A percentile compares a stretch with the other conserved stretches of the same genome.
Conservation (phyloP, 2,888 invertebrate species). For the Vanessa cardui region DNA sequence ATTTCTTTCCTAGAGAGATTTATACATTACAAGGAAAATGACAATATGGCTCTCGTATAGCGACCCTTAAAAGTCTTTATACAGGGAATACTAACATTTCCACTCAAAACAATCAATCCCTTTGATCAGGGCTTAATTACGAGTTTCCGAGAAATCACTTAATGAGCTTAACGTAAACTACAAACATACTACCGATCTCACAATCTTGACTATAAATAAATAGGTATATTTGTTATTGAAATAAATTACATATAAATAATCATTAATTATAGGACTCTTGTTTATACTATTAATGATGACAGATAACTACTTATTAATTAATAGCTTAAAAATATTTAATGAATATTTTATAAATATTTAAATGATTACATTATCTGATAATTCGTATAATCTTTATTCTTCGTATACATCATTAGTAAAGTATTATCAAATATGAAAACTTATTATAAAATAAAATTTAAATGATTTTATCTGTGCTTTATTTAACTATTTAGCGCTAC, state of each 20-base stretch:
- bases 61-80: constrained; percentile 46
- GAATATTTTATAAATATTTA: not conserved
- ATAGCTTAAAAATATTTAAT: not conserved
- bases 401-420: too few species aligned
- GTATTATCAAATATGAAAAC: too few species aligned
- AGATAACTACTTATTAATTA: not conserved
- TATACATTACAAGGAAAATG: constrained; percentile 28
- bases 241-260: not conserved
- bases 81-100: constrained; percentile 54
- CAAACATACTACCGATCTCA: constrained; percentile 27
- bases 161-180: constrained; percentile 65
- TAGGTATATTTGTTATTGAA: constrained; percentile 10
- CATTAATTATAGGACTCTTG: not conserved
- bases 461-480: not conserved
- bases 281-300: not conserved
- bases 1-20: constrained; percentile 11
- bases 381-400: too few species aligned
- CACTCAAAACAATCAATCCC: constrained; percentile 67
- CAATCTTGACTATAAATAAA: constrained; percentile 28
- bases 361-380: not conserved
- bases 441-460: too few species aligned
- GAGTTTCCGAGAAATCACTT: constrained; percentile 70
- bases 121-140: constrained; percentile 74
- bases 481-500: not conserved
- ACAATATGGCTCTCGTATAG: constrained; percentile 42